A percentile compares a stretch with the other conserved stretches of the same genome.
Conservation (phyloP, 1,140 invertebrate species). For the Eumaeus atala region DNA sequence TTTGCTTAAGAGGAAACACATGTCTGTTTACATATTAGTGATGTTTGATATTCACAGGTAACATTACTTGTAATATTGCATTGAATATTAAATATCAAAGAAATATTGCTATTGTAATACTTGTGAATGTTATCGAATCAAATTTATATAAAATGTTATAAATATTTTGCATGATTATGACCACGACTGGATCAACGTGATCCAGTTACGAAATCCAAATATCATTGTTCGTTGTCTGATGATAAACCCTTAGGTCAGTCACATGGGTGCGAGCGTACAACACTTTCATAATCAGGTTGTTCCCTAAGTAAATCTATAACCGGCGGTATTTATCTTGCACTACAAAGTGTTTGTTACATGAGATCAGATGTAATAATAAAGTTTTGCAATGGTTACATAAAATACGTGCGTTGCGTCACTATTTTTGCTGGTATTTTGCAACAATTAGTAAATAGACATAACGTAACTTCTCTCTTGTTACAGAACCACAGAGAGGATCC, state of each 20-base stretch:
- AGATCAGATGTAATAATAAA: constrained; percentile 50
- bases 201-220: constrained; percentile 1
- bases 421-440: constrained; percentile 47
- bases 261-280: background rate
- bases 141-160: too few relatives aligned
- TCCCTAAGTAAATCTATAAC: too few relatives aligned
- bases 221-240: background rate
- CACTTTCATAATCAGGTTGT: background rate
- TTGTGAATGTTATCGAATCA: too few relatives aligned
- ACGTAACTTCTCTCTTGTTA: constrained; percentile 58
- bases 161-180: background rate
- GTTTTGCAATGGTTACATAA: constrained; percentile 62
- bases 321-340: background rate
- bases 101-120: too few relatives aligned
- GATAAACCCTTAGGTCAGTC: background rate
- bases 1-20: too few relatives aligned
- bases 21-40: too few relatives aligned
- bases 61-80: too few relatives aligned
- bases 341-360: constrained; percentile 19
- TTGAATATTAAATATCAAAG: too few relatives aligned
- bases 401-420: constrained; percentile 56
- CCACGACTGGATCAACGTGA: background rate
- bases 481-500: constrained; percentile 66
- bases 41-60: too few relatives aligned
- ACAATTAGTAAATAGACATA: background rate